Evolutionary conservation across 1,140 invertebrate species (phyloP).

Genomic region (Drosophila eugracilis): DNA sequence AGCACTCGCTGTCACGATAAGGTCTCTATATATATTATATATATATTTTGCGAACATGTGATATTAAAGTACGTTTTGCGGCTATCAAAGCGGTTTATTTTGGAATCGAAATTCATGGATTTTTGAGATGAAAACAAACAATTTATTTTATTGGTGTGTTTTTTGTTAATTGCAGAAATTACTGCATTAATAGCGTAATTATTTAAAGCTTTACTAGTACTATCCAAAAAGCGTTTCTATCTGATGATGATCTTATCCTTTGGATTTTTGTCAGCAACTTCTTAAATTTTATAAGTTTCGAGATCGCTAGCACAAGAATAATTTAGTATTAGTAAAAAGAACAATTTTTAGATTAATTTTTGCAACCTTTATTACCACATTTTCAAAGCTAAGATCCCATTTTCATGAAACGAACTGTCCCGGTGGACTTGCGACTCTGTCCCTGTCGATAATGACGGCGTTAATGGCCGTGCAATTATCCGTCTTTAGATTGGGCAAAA

Average conservation of each 20-base stretch:
- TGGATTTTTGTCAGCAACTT: too few species aligned
- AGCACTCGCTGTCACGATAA: slow-evolving; percentile 20
- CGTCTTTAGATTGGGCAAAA: slow-evolving; percentile 15
- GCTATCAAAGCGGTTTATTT: background rate
- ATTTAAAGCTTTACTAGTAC: too few species aligned
- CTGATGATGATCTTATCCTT: too few species aligned
- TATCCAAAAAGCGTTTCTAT: too few species aligned
- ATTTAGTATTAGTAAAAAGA: too few species aligned
- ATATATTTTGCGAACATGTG: slow-evolving; percentile 7
- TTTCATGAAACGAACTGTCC: background rate
- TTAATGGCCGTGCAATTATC: slow-evolving; percentile 48
- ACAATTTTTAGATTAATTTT: too few species aligned
- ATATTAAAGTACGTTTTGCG: slow-evolving; percentile 21
- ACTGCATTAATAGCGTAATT: too few species aligned
- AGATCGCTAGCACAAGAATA: too few species aligned
- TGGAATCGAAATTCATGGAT: background rate
- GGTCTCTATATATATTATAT: background rate
- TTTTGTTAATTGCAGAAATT: background rate
- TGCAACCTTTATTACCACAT: background rate
- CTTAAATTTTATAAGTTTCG: too few species aligned
- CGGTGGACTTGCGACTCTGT: slow-evolving; percentile 9
- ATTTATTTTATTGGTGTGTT: too few species aligned
- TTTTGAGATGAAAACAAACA: background rate
- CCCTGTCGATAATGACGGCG: slow-evolving; percentile 57
- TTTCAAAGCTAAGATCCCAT: background rate